These are phyloP conservation scores for Rhabdomys dilectus DNA, from an alignment of 2,113 vertebrate species.

Conservation along the genomic window DNA sequence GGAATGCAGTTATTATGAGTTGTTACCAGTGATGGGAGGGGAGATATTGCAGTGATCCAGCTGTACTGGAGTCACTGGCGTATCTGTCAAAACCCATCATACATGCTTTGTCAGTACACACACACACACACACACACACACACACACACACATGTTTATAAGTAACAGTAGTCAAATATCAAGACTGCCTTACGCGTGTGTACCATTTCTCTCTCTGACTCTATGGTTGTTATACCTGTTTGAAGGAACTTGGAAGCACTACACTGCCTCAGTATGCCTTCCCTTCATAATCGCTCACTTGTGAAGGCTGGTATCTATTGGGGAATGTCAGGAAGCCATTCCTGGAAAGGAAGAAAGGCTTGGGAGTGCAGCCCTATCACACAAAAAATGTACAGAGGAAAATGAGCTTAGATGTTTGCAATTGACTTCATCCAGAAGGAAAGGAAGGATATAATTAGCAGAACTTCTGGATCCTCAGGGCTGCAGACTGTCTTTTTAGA, in stretches of 20 bases:
- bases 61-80: not conserved
- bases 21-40: not conserved
- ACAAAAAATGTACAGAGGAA: not conserved
- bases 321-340: not conserved
- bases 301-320: not conserved
- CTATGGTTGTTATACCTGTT: not conserved
- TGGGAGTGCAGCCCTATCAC: not conserved
- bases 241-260: not conserved
- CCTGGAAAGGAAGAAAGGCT: not conserved
- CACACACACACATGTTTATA: not conserved
- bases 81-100: not conserved
- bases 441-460: conserved; percentile 54
- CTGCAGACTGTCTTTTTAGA: conserved; percentile 51
- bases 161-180: not conserved
- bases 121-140: not conserved
- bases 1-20: not conserved
- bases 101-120: not conserved
- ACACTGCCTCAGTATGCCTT: not conserved
- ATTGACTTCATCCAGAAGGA: conserved; percentile 50
- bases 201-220: not conserved
- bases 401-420: conserved; percentile 23
- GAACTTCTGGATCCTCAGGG: conserved; percentile 20
- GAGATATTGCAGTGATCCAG: not conserved
- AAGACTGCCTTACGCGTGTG: not conserved
- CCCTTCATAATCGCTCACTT: not conserved